Conservation (phyloP, 2,888 invertebrate species). For the Watsonalla cultraria region DNA sequence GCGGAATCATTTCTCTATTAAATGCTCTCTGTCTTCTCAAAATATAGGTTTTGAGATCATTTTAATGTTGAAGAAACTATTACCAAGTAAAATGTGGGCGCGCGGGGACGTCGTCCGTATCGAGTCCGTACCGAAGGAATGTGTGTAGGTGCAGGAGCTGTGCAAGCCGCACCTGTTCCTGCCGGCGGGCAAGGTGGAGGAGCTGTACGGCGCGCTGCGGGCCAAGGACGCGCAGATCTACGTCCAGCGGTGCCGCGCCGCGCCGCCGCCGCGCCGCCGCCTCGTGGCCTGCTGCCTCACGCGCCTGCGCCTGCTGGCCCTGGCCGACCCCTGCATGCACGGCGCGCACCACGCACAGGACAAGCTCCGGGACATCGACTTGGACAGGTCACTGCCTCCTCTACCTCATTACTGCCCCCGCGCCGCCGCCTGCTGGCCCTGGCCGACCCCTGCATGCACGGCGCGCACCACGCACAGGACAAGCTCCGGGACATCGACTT, state of each 20-base stretch:
- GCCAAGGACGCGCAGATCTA: conserved; percentile 97
- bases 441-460: conserved; percentile 93
- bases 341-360: conserved; percentile 86
- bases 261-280: conserved; percentile 81
- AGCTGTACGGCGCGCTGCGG: conserved; percentile 90
- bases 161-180: conserved; percentile 90
- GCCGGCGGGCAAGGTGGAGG: conserved; percentile 92
- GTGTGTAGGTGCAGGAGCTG: conserved; percentile 79
- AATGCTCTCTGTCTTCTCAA: too few relatives aligned
- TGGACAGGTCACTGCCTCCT: conserved; percentile 84
- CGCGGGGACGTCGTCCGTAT: neutral
- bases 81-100: too few relatives aligned
- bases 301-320: conserved; percentile 80
- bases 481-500: conserved; percentile 90
- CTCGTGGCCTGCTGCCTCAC: conserved; percentile 93
- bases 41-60: too few relatives aligned
- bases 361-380: conserved; percentile 89
- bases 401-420: too few relatives aligned
- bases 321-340: conserved; percentile 93
- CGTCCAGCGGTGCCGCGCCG: conserved; percentile 84
- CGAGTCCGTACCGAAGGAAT: neutral
- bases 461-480: conserved; percentile 84
- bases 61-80: too few relatives aligned
- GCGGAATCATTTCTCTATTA: too few relatives aligned
- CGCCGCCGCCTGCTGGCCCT: conserved; percentile 83